Conservation (phyloP, 35 echinoderm and acorn worm genomes). For the Holothuria glaberrima region DNA sequence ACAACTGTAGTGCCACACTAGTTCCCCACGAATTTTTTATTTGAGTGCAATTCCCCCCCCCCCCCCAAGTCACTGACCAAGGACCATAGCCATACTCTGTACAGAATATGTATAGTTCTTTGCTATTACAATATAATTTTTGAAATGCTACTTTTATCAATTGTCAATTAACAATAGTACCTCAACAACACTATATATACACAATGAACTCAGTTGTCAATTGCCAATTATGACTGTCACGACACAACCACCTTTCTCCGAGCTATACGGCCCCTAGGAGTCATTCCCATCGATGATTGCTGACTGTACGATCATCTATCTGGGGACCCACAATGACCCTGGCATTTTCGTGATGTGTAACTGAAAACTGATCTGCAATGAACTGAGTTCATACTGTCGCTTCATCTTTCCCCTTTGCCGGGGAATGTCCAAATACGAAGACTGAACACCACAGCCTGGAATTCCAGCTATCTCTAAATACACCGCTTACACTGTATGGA, state of each 20-base stretch:
- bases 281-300: neutral
- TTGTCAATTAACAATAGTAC: too few species aligned
- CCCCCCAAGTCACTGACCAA: too few species aligned
- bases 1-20: too few species aligned
- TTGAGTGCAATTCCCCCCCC: too few species aligned
- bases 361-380: conserved; percentile 14
- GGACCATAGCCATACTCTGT: too few species aligned
- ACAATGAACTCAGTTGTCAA: too few species aligned
- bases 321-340: conserved; percentile 22
- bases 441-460: conserved; percentile 40
- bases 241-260: neutral
- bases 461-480: conserved; percentile 57
- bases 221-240: too few species aligned
- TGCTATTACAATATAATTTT: too few species aligned
- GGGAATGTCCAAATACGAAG: conserved; percentile 65
- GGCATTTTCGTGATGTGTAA: conserved; percentile 5
- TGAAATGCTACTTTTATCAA: too few species aligned
- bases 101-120: too few species aligned
- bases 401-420: conserved; percentile 8
- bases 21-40: too few species aligned
- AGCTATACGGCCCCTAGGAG: neutral
- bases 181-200: too few species aligned
- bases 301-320: neutral
- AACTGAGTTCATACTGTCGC: conserved; percentile 2
- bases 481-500: conserved; percentile 50